Conservation (phyloP, 2,888 invertebrate genomes). For the Phlogophora meticulosa region DNA sequence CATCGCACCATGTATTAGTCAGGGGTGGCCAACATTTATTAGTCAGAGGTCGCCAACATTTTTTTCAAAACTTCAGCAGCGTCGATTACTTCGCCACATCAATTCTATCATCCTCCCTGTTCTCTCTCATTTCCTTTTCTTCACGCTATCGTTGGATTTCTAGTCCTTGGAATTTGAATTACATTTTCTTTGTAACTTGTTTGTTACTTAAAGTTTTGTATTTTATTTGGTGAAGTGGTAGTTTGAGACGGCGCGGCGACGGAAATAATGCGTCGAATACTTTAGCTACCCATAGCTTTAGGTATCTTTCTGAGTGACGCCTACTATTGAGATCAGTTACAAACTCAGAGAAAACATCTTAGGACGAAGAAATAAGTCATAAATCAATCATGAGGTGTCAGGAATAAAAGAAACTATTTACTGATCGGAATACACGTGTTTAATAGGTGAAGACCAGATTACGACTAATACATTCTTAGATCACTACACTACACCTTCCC, state of each 20-base stretch:
- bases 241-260: constrained; percentile 18
- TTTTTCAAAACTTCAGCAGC: constrained; percentile 67
- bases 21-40: constrained; percentile 66
- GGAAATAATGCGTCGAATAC: constrained; percentile 9
- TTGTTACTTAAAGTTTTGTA: constrained; percentile 46
- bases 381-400: too few relatives aligned
- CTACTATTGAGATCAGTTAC: not conserved
- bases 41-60: constrained; percentile 70
- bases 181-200: constrained; percentile 54
- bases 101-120: constrained; percentile 71
- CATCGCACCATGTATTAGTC: constrained; percentile 16
- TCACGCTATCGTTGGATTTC: constrained; percentile 56
- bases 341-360: not conserved
- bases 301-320: not conserved
- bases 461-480: too few relatives aligned
- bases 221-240: constrained; percentile 41
- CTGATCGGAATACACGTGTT: too few relatives aligned
- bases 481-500: too few relatives aligned
- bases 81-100: constrained; percentile 76
- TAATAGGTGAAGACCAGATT: too few relatives aligned
- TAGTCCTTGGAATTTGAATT: constrained; percentile 53
- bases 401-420: too few relatives aligned
- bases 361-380: constrained; percentile 1
- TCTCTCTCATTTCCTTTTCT: constrained; percentile 66
- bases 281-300: not conserved